Base-by-base conservation (phyloP, 1,140 invertebrate species). In the Hirudo medicinalis region DNA sequence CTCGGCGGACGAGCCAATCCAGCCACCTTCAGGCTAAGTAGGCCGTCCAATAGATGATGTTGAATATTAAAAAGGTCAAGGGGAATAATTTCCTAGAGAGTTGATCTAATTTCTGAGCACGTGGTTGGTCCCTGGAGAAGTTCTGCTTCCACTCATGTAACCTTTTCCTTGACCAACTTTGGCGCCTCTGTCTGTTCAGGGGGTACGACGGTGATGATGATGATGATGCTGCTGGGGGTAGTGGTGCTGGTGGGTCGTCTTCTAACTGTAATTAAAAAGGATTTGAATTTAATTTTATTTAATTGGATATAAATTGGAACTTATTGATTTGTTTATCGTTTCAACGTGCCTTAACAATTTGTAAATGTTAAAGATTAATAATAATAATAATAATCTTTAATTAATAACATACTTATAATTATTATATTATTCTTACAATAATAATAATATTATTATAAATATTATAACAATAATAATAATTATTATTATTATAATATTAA, bases 41-140 rank as follows among this genome's bases (percentile, higher is more conserved):
- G n/a, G 49, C 40, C 32, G 53, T 53, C 69, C 69, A 70, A 49
- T 70, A 70, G 20, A 70, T 54, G n/a, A 70, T n/a, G 53, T 70
- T 70, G 49, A 70, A 70, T 54, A 70, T 19, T 9, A 70, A 25
- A 70, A 70, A 70, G 2, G 69, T 70, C 32, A 40, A 8, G 49
- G 69, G 69, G 29, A 70, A 70, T 40, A 70, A 20, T n/a, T 25
- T 43, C 49, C 69, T 49, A 54, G 69, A 40, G 22, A 70, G n/a
- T 54, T 70, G 40, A 49, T 70, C 69, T 25, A 70, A 22, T 54
- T 36, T 70, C 53, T 70, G 69, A 53, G 69, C 69, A 9, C 69
- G 36, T n/a, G n/a, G 69, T 54, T 70, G 69, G 40, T 70, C 32
- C 19, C 29, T 63, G 8, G 27, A 36, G 32, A 40, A 49, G 22